Evolutionary conservation across 2,888 invertebrate species (phyloP).

Genomic region (Drosophila peninsularis): DNA sequence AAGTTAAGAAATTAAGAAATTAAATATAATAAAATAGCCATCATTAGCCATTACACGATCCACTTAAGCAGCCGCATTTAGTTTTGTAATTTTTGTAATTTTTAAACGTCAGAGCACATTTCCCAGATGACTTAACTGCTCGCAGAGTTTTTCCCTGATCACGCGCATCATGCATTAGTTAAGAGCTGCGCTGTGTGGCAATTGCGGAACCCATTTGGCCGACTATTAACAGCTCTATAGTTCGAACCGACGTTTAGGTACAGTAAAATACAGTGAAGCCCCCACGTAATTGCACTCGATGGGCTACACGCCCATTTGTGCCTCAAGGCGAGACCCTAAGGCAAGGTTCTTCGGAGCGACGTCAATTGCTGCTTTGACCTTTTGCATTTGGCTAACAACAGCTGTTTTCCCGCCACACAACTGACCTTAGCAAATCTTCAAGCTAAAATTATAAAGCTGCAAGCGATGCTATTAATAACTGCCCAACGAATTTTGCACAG

Average conservation of each 20-base stretch:
- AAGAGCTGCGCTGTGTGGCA: slow-evolving; percentile 29
- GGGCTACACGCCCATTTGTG: slow-evolving; percentile 48
- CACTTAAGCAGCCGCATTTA: slow-evolving; percentile 19
- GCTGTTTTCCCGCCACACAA: slow-evolving; percentile 58
- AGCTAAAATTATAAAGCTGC: slow-evolving; percentile 48
- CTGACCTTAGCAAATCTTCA: slow-evolving; percentile 65
- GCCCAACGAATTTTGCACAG: slow-evolving; percentile 59
- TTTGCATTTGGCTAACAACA: slow-evolving; percentile 49
- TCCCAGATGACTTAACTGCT: slow-evolving; percentile 31
- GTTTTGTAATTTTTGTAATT: slow-evolving; percentile 28
- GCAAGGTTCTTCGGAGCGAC: slow-evolving; percentile 67
- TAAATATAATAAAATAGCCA: slow-evolving; percentile 4
- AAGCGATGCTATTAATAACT: slow-evolving; percentile 63
- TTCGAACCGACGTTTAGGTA: slow-evolving; percentile 1
- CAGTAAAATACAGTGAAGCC: slow-evolving; percentile 1
- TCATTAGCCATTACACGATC: slow-evolving; percentile 19
- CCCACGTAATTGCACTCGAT: slow-evolving; percentile 33
- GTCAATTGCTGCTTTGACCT: slow-evolving; percentile 68
- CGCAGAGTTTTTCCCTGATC: slow-evolving; percentile 20
- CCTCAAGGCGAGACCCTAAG: slow-evolving; percentile 61
- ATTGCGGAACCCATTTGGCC: slow-evolving; percentile 50
- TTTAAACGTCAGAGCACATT: slow-evolving; percentile 35
- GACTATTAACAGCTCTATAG: slow-evolving; percentile 26
- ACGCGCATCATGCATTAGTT: slow-evolving; percentile 38
- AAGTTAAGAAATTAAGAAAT: neutral